Conservation (phyloP, 2,113 vertebrate genomes). For the Phrynosoma blainvillii region DNA sequence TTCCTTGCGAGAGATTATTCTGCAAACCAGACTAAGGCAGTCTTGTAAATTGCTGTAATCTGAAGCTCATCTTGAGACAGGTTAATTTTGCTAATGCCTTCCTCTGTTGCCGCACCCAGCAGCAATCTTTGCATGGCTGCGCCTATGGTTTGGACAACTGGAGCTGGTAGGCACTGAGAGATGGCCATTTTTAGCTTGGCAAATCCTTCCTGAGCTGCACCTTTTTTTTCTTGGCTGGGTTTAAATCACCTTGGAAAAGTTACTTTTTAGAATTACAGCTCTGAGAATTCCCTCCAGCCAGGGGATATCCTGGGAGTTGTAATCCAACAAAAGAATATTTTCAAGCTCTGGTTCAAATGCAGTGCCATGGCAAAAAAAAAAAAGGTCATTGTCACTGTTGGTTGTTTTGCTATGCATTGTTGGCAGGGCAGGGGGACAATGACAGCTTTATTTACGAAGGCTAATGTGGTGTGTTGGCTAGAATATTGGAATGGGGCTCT, state of each 20-base stretch:
- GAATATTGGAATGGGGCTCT: too few relatives aligned
- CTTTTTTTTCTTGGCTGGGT: background rate
- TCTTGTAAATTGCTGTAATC: background rate
- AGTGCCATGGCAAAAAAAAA: background rate
- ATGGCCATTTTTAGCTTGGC: conserved; percentile 27
- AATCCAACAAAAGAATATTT: too few relatives aligned
- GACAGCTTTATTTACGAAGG: background rate
- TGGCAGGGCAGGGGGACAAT: background rate
- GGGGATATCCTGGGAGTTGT: background rate
- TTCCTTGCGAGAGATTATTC: background rate
- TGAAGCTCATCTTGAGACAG: conserved; percentile 3
- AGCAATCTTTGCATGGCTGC: background rate
- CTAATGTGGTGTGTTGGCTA: too few relatives aligned
- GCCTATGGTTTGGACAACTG: background rate
- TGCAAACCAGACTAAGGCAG: background rate
- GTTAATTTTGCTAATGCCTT: conserved; percentile 37
- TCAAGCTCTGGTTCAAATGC: background rate
- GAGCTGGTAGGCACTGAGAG: background rate
- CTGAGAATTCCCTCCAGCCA: background rate
- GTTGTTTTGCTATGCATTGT: background rate
- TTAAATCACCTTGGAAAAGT: too few relatives aligned
- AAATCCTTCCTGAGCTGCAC: background rate
- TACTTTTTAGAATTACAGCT: too few relatives aligned
- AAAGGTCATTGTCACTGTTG: too few relatives aligned
- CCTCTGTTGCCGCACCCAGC: background rate